Evolutionary conservation across 2,797 vertebrate species (phyloP).

Genomic region (Morus bassanus): DNA sequence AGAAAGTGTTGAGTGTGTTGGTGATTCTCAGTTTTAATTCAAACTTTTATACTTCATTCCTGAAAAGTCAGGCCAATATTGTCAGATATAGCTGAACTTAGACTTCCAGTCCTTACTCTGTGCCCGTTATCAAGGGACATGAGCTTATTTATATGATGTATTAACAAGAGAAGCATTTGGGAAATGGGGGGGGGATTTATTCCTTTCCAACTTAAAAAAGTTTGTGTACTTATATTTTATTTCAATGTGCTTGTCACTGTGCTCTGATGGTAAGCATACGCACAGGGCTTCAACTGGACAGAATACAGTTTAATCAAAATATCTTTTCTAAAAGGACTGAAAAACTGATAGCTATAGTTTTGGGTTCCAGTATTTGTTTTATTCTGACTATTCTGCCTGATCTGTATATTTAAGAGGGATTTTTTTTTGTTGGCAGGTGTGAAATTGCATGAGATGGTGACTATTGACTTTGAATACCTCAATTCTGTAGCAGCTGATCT

Average conservation of each 20-base stretch:
- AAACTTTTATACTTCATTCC: neutral
- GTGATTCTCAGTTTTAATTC: neutral
- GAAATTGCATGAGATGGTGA: neutral
- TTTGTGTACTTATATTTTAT: neutral
- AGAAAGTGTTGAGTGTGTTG: neutral
- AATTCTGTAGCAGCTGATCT: neutral
- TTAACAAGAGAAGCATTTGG: neutral
- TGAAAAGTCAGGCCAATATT: neutral
- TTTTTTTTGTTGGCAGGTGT: neutral
- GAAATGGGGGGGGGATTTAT: neutral
- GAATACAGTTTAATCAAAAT: neutral
- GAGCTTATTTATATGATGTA: neutral
- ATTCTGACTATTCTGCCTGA: neutral
- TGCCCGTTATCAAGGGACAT: neutral
- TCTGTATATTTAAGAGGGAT: neutral
- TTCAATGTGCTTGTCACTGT: neutral
- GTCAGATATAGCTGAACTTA: neutral
- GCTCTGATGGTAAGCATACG: neutral
- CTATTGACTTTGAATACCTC: neutral
- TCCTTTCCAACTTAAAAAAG: neutral
- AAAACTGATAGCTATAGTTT: neutral
- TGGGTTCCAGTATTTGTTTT: neutral
- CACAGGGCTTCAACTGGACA: neutral
- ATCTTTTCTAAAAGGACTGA: neutral
- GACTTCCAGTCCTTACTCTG: neutral